Base-by-base conservation (phyloP, 2,888 invertebrate species). In the Agrotis ipsilon region DNA sequence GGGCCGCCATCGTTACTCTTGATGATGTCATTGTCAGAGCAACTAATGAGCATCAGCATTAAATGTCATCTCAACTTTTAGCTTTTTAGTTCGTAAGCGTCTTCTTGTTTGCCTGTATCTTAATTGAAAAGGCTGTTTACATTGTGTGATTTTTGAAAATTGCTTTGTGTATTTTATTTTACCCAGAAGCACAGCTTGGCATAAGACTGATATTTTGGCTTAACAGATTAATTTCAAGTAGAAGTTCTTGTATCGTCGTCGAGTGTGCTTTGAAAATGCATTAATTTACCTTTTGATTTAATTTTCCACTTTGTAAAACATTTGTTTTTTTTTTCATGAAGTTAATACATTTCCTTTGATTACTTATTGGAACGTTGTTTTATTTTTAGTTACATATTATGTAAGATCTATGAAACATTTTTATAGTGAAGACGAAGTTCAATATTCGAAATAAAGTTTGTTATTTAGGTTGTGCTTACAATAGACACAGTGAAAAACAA, bases 1-100 rank as follows among this genome's bases (percentile, higher is more conserved):
- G 82, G 9, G 87, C 89, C 9, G 57, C 80, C 11, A 68, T 90
- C 45, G 67, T 79, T 18, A 91, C 91, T 4, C 14, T 88, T 2
- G 72, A 85, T 61, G 75, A 86, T 24, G 43, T 75, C 75, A 75
- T 75, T 18, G 57, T 75, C 2, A 75, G 32, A 27, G 71, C 75
- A 32, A 32, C 16, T 13, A 77, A 77, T 54, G 75, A 64, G n/a
- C 78, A 75, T 16, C 51, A 71, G 58, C 75, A 75, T 63, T 75
- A 71, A 39, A 18, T 52, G 19, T 52, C 39, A 39, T 39, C 14
- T 51, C 51, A 14, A 51, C 21, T 51, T 21, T 21, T 14, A 21
- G 14, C 14, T 13, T 21, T 49, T 3, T 21, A 51, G 51, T 51
- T 51, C 51, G 1, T 49, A 49, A 13, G 13, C 19, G 49, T 13